Conservation (phyloP, 2,888 invertebrate genomes). For the Drosophila birchii region DNA sequence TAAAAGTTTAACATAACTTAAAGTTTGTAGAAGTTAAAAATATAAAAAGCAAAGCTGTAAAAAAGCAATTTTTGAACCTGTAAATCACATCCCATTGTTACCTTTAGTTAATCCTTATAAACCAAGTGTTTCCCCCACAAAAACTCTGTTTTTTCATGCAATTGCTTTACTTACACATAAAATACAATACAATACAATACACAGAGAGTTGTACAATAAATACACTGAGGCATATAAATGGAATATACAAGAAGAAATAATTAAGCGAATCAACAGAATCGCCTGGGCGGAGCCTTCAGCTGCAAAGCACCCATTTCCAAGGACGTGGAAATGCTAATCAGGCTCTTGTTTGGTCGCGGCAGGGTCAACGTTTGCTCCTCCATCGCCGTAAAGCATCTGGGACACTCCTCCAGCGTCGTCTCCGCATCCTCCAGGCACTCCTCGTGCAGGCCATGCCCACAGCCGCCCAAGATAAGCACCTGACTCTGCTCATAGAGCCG, state of each 20-base stretch:
- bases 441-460: constrained; percentile 84
- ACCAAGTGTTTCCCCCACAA: background rate
- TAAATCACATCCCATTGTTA: background rate
- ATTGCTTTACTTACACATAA: constrained; percentile 49
- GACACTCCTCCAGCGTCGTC: constrained; percentile 64
- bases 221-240: constrained; percentile 40
- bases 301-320: constrained; percentile 77
- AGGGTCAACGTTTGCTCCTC: constrained; percentile 67
- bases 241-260: constrained; percentile 36
- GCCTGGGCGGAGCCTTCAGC: constrained; percentile 83
- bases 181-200: constrained; percentile 23
- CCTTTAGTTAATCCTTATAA: background rate
- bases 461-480: constrained; percentile 80
- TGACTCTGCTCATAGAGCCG: constrained; percentile 81
- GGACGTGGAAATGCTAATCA: constrained; percentile 30
- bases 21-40: too few relatives aligned
- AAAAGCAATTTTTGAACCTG: too few relatives aligned
- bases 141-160: constrained; percentile 12
- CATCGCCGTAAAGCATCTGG: constrained; percentile 71
- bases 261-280: constrained; percentile 70
- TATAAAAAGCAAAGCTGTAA: too few relatives aligned
- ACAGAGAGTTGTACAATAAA: constrained; percentile 32
- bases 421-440: constrained; percentile 65
- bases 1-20: too few relatives aligned
- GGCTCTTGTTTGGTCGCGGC: constrained; percentile 76